Conservation (phyloP, 2,797 vertebrate genomes). For the Neosilurus mollespiculum region DNA sequence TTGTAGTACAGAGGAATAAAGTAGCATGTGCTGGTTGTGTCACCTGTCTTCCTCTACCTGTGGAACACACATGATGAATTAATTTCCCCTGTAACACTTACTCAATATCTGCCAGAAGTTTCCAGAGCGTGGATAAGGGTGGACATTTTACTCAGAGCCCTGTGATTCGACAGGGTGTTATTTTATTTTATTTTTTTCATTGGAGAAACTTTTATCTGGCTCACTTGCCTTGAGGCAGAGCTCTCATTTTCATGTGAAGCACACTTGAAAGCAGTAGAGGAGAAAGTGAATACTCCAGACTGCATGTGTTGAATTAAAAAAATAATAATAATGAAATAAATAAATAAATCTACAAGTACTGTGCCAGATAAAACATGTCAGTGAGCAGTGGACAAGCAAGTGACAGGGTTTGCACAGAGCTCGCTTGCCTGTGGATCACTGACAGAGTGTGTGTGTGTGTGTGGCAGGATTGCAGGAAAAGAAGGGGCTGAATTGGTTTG, state of each 20-base stretch:
- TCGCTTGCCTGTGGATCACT: constrained; percentile 25
- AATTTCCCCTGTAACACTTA: constrained; percentile 48
- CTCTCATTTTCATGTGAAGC: constrained; percentile 74
- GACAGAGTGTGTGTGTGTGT: constrained; percentile 11
- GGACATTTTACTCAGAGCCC: constrained; percentile 53
- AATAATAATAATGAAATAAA: constrained; percentile 7
- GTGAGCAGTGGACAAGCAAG: constrained; percentile 34
- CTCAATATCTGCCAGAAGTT: constrained; percentile 40
- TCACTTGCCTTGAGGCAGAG: constrained; percentile 68
- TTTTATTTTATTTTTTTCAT: constrained; percentile 28
- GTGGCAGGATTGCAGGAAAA: constrained; percentile 34
- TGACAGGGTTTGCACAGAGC: constrained; percentile 44
- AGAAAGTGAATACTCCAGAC: constrained; percentile 73
- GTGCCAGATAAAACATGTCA: constrained; percentile 53
- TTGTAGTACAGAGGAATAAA: neutral
- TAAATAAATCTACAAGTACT: constrained; percentile 52
- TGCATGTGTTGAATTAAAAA: constrained; percentile 60
- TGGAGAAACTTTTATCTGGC: constrained; percentile 58
- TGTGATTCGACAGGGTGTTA: constrained; percentile 43
- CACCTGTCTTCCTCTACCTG: constrained; percentile 22
- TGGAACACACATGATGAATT: constrained; percentile 36
- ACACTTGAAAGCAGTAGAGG: constrained; percentile 71
- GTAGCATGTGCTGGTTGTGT: constrained; percentile 18
- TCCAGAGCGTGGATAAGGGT: constrained; percentile 52
- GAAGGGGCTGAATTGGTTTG: constrained; percentile 38